Base-by-base conservation (phyloP, 1,140 invertebrate species). In the Meloidogyne floridensis region DNA sequence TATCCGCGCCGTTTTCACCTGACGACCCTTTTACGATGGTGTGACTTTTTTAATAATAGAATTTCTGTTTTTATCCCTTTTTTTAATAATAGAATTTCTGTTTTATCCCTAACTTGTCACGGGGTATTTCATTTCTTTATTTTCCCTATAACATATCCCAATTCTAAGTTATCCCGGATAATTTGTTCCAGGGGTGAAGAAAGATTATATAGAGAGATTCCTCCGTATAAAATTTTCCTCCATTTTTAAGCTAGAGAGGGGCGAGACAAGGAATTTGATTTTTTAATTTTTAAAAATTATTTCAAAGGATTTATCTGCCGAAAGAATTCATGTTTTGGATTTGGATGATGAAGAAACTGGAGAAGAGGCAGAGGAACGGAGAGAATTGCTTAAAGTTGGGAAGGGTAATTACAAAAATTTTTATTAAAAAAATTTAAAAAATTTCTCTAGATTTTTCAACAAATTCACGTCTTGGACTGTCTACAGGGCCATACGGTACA, bases 281-380 rank as follows among this genome's bases (percentile, higher is more conserved):
- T 20, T 20, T 20, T 20, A 20, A 20, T 20, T 20, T 20, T 20
- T 20, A 20, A 20, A 20, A 20, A 20, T 20, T 20, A 20, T 20
- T 20, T 20, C 20, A 56, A 77, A 79, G 82, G 86, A 89, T 73
- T 81, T 89, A 43, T 75, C 89, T n/a, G 88, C 88, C 1, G 87
- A 89, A 51, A 87, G 87, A 75, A 90, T 89, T 53, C 80, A 87
- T 15, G 89, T 89, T 42, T 80, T 89, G 15, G 88, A 89, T 80
- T 75, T 90, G 78, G 88, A 89, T 20, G 88, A 89, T 84, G 65
- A 65, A 47, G 77, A 71, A 32, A 79, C 69, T 7, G 59, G 43
- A 8, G 72, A 47, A 20, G 72, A 74, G 72, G 53, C 72, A n/a
- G 72, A 47, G 8, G 72, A 72, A n/a, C 65, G 77, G 43, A 47